Conservation (phyloP, 1,140 invertebrate species). For the Ips nitidus region DNA sequence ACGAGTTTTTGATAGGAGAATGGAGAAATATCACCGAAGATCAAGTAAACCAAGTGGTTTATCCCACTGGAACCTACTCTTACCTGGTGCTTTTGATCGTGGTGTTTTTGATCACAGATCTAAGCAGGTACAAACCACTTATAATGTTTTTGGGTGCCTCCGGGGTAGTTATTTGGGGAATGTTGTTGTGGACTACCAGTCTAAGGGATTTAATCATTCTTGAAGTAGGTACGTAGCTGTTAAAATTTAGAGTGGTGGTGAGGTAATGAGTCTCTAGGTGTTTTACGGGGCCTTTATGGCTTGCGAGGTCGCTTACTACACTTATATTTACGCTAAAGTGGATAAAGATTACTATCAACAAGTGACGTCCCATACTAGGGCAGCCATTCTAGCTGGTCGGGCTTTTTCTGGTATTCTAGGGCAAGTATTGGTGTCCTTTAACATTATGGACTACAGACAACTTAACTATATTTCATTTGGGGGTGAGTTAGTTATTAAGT, state of each 20-base stretch:
- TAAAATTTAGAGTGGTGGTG: background rate
- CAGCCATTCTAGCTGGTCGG: constrained; percentile 68
- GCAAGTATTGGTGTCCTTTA: constrained; percentile 64
- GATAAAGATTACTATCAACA: constrained; percentile 70
- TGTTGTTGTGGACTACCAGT: constrained; percentile 72
- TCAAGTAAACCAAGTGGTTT: constrained; percentile 71
- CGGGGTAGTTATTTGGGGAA: constrained; percentile 69
- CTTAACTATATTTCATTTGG: constrained; percentile 72
- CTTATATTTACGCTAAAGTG: constrained; percentile 93
- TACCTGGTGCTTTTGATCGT: constrained; percentile 68
- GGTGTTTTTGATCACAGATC: constrained; percentile 79
- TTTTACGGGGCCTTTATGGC: constrained; percentile 84
- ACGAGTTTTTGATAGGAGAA: constrained; percentile 65
- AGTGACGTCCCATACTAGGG: constrained; percentile 73
- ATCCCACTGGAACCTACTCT: constrained; percentile 76
- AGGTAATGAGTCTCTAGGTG: constrained; percentile 52
- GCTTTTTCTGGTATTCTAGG: constrained; percentile 65
- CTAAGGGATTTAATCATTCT: constrained; percentile 63
- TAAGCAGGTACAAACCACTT: constrained; percentile 81
- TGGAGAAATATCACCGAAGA: constrained; percentile 69
- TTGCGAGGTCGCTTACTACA: constrained; percentile 88
- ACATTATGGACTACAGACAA: constrained; percentile 63
- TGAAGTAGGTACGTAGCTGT: constrained; percentile 42
- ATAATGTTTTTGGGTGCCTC: constrained; percentile 73
- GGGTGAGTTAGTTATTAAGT: constrained; percentile 49